Evolutionary conservation across 2,888 invertebrate genomes (phyloP), one percentile per base, ranked within the genome.

Genomic region (Tinea semifulvella): DNA sequence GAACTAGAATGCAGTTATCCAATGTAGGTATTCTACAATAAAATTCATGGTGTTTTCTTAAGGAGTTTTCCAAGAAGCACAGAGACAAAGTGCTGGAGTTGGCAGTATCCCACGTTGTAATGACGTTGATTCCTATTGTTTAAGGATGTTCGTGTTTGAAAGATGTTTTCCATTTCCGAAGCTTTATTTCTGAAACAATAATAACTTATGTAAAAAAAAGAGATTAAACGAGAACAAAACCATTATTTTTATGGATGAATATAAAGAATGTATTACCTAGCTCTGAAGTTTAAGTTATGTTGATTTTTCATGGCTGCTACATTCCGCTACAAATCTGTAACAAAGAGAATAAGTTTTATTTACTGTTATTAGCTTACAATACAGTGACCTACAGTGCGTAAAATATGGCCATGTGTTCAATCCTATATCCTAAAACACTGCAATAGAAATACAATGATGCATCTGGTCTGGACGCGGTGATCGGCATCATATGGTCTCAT

Each of bases 121-220:
- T 36, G 18, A 18, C 18, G 36, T 16, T 16, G 16, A 36, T 10
- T 16, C 7, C 8, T 18, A 17, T 2, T 16, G 18, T 36, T 36
- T 17, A 7, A 16, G n/a, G 18, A n/a, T n/a, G 18, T 18, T 14
- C 36, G n/a, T n/a, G 18, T 36, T 10, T 18, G 17, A 36, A 36
- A 36, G n/a, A 18, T 18, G 10, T 36, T 17, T 6, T 17, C 6
- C 36, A 36, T 42, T 42, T 42, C 42, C 27, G 10, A 26, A 25
- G 27, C 14, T 14, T 26, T 42, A 27, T 14, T 42, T 42, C 42
- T 42, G 42, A 16, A 42, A 42, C 42, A 42, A 42, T 13, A n/a
- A n/a, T n/a, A n/a, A n/a, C n/a, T n/a, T n/a, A n/a, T n/a, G n/a
- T n/a, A n/a, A n/a, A n/a, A n/a, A n/a, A n/a, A n/a, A n/a, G n/a